phyloP scores from a whole-genome alignment of 2,113 vertebrate species.

The Pituophis catenifer region DNA sequence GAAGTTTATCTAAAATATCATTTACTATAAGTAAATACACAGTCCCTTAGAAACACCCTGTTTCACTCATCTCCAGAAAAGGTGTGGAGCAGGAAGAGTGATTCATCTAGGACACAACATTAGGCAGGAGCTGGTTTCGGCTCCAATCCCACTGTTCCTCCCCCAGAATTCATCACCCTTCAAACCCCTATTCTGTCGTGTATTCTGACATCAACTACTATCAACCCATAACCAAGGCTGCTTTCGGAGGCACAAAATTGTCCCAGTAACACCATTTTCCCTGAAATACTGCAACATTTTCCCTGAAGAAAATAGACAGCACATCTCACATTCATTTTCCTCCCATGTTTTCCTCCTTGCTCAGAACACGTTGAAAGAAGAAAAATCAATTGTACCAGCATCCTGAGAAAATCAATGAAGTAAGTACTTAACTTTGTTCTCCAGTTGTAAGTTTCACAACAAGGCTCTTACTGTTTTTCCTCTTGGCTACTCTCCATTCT shows the following conservation, averaged over 20 bases:
- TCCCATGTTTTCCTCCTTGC: not conserved
- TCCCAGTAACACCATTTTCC: not conserved
- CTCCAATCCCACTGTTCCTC: not conserved
- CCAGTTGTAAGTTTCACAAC: not conserved
- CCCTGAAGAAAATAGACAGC: not conserved
- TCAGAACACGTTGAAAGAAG: not conserved
- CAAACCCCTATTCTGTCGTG: not conserved
- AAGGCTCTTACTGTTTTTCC: not conserved
- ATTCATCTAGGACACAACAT: not conserved
- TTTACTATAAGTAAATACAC: not conserved
- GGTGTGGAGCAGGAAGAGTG: constrained; percentile 19
- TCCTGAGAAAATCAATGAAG: not conserved
- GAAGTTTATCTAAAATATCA: rapidly evolving
- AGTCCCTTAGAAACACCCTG: not conserved
- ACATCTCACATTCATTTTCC: not conserved
- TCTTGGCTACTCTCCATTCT: not conserved
- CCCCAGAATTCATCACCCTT: constrained; percentile 8
- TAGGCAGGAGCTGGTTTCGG: not conserved
- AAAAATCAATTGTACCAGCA: not conserved
- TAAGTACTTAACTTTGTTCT: not conserved
- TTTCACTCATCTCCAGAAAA: constrained; percentile 21
- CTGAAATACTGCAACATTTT: not conserved
- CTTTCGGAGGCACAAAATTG: not conserved
- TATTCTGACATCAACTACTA: not conserved
- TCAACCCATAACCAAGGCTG: not conserved